Evolutionary conservation across 2,113 vertebrate genomes (phyloP).

Genomic region (Telmatochromis brichardi): DNA sequence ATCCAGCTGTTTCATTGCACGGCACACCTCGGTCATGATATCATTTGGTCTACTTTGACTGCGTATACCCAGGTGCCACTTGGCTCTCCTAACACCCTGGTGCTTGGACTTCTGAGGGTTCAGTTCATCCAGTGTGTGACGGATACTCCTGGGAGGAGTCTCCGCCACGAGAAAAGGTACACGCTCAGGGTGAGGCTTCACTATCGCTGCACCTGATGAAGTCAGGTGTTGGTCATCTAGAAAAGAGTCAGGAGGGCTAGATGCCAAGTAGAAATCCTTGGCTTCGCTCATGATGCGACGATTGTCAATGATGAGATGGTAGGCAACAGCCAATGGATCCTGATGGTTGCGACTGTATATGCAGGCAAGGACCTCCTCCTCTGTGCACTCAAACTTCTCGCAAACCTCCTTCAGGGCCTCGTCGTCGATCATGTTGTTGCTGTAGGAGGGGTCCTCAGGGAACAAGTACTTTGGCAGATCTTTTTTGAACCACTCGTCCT

Average conservation of each 20-base stretch:
- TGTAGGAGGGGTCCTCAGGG: constrained; percentile 93
- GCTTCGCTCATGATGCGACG: constrained; percentile 98
- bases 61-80: constrained; percentile 96
- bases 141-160: constrained; percentile 75
- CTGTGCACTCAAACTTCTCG: constrained; percentile 95
- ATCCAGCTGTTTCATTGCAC: constrained; percentile 95
- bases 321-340: constrained; percentile 91
- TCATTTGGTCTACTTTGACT: constrained; percentile 96
- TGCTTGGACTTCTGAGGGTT: constrained; percentile 98
- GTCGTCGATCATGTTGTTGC: constrained; percentile 95
- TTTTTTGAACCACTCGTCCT: constrained; percentile 97
- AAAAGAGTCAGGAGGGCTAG: constrained; percentile 92
- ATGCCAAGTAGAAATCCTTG: constrained; percentile 97
- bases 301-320: constrained; percentile 98
- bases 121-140: constrained; percentile 92
- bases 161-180: constrained; percentile 90
- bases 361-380: constrained; percentile 92
- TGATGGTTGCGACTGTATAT: constrained; percentile 93
- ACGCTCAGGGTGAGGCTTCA: constrained; percentile 90
- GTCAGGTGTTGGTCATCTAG: constrained; percentile 88
- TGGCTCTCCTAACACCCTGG: constrained; percentile 89
- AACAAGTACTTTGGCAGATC: constrained; percentile 96
- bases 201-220: constrained; percentile 32
- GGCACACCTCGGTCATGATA: constrained; percentile 97
- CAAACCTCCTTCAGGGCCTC: constrained; percentile 98